Evolutionary conservation across 2,113 vertebrate genomes (phyloP).

Genomic region (Embiotoca jacksoni): DNA sequence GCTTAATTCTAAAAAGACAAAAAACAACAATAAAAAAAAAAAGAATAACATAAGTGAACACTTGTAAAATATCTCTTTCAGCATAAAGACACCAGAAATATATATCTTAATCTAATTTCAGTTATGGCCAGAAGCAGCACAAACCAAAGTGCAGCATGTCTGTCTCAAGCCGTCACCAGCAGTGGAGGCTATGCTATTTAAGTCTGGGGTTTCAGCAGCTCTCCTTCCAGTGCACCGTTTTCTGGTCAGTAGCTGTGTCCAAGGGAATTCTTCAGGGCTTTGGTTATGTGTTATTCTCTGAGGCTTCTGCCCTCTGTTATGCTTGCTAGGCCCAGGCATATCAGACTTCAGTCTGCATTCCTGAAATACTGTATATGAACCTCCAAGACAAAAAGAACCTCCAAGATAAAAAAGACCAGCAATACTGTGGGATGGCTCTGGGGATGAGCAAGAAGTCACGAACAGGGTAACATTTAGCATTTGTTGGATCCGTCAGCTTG

Average conservation of each 20-base stretch:
- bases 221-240: conserved; percentile 53
- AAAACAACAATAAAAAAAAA: neutral
- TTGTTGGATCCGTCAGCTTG: neutral
- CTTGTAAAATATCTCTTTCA: conserved; percentile 7
- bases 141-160: conserved; percentile 59
- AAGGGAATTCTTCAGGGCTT: conserved; percentile 78
- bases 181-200: conserved; percentile 66
- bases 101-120: conserved; percentile 37
- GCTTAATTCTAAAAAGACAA: neutral
- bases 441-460: conserved; percentile 55
- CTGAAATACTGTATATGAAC: conserved; percentile 75
- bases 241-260: conserved; percentile 70
- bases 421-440: conserved; percentile 57
- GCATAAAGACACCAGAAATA: conserved; percentile 11
- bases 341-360: conserved; percentile 77
- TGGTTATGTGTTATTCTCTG: conserved; percentile 76
- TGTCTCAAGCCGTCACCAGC: conserved; percentile 47
- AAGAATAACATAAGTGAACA: neutral
- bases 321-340: conserved; percentile 62
- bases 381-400: conserved; percentile 35
- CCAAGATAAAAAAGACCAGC: conserved; percentile 25
- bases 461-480: conserved; percentile 41
- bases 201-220: conserved; percentile 66
- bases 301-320: conserved; percentile 77
- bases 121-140: conserved; percentile 29